phyloP scores from a whole-genome alignment of 1,140 invertebrate species.

The Tribolium madens region DNA sequence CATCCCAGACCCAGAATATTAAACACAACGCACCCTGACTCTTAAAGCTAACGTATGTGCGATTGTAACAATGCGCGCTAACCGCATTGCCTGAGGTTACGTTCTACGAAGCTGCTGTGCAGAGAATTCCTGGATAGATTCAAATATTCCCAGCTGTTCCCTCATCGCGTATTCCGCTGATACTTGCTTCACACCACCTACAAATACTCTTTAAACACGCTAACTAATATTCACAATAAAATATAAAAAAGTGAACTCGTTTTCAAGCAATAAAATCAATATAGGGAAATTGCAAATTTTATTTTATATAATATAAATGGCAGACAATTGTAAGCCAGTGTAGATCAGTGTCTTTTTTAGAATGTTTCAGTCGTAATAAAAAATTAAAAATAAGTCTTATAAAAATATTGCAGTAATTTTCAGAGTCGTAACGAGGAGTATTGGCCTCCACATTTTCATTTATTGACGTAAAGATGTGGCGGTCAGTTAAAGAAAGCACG shows the following conservation, averaged over 20 bases:
- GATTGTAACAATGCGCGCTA: constrained; percentile 52
- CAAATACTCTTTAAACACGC: constrained; percentile 29
- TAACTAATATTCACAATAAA: constrained; percentile 14
- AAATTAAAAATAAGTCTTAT: background rate
- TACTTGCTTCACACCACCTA: constrained; percentile 5
- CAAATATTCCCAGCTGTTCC: constrained; percentile 55
- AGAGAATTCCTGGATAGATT: constrained; percentile 49
- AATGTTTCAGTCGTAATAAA: background rate
- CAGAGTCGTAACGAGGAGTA: constrained; percentile 26
- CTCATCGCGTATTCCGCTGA: constrained; percentile 9
- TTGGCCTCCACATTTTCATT: constrained; percentile 26
- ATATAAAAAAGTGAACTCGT: background rate
- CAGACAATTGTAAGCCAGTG: too few relatives aligned
- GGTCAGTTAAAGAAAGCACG: constrained; percentile 35
- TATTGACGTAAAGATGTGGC: constrained; percentile 14
- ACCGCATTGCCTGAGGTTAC: constrained; percentile 54
- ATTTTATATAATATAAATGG: too few relatives aligned
- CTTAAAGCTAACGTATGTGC: constrained; percentile 50
- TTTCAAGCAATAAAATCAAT: too few relatives aligned
- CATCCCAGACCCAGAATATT: constrained; percentile 18
- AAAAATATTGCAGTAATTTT: constrained; percentile 20
- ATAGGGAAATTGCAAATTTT: too few relatives aligned
- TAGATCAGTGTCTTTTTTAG: background rate
- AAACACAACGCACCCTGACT: constrained; percentile 44
- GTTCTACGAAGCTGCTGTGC: constrained; percentile 48